Percentiles rank a stretch among this genome's conserved stretches.
phyloP scores from a whole-genome alignment of 2,888 invertebrate genomes.

The Troides aeacus region DNA sequence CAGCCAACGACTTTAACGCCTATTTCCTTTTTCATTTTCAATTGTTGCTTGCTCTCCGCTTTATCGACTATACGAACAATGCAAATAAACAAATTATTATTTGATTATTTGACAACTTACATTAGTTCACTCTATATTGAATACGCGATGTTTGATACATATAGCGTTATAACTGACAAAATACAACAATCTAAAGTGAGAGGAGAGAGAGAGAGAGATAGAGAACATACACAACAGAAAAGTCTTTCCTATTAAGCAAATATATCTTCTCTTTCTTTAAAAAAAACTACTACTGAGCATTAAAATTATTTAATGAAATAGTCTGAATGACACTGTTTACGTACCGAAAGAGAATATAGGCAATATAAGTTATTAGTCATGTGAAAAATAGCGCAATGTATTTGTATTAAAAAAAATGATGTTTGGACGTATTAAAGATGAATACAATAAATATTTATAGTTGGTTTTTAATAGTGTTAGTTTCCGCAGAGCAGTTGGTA shows the following conservation, averaged over 20 bases:
- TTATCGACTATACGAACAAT: constrained; percentile 53
- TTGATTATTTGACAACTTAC: constrained; percentile 25
- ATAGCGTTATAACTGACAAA: not conserved
- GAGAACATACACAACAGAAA: not conserved
- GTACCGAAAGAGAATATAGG: not conserved
- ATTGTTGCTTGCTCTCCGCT: constrained; percentile 55
- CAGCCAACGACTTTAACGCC: constrained; percentile 53
- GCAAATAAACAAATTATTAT: constrained; percentile 43
- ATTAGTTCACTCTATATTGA: constrained; percentile 1
- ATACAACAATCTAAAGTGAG: not conserved
- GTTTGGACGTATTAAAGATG: no score
- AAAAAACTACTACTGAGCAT: not conserved
- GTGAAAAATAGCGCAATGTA: not conserved
- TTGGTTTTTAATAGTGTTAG: constrained; percentile 2
- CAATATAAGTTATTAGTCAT: not conserved
- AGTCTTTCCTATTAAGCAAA: not conserved
- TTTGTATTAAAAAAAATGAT: not conserved
- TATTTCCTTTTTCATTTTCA: constrained; percentile 69
- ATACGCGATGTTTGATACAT: not conserved
- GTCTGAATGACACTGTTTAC: not conserved
- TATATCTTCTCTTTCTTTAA: not conserved
- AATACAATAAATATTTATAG: not conserved
- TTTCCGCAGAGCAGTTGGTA: constrained; percentile 29
- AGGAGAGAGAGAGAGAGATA: no score
- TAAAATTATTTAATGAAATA: not conserved